A percentile compares a stretch with the other conserved stretches of the same genome.
phyloP scores from a whole-genome alignment of 2,113 vertebrate species.

The Pavo muticus region DNA sequence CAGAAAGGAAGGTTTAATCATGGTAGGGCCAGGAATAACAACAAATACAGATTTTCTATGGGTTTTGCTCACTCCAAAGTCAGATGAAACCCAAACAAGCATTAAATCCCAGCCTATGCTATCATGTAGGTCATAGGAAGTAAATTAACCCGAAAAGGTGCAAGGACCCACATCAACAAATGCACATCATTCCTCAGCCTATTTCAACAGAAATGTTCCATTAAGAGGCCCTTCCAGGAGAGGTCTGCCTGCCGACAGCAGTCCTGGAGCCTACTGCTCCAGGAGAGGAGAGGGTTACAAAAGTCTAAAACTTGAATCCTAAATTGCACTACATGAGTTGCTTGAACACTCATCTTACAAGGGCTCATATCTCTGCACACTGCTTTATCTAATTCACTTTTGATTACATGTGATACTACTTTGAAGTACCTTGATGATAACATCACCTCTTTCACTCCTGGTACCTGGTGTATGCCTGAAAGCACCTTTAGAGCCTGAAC shows the following conservation, averaged over 20 bases:
- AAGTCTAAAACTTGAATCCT: neutral
- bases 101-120: neutral
- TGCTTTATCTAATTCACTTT: conserved; percentile 34
- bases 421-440: conserved; percentile 31
- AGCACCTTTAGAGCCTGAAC: conserved; percentile 23
- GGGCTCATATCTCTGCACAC: neutral
- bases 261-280: neutral
- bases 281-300: neutral
- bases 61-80: neutral
- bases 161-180: fast-evolving
- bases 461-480: conserved; percentile 36
- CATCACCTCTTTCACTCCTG: conserved; percentile 18
- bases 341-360: neutral
- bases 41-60: neutral
- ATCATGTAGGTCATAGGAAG: neutral
- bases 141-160: neutral
- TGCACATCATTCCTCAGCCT: neutral
- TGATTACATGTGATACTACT: conserved; percentile 21
- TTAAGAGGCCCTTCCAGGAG: neutral
- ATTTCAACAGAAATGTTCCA: neutral
- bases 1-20: neutral
- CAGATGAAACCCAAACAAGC: neutral
- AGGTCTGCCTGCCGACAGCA: neutral
- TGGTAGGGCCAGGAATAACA: neutral
- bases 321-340: fast-evolving